Evolutionary conservation across 1,140 invertebrate species (phyloP).

Genomic region (Andricus grossulariae): DNA sequence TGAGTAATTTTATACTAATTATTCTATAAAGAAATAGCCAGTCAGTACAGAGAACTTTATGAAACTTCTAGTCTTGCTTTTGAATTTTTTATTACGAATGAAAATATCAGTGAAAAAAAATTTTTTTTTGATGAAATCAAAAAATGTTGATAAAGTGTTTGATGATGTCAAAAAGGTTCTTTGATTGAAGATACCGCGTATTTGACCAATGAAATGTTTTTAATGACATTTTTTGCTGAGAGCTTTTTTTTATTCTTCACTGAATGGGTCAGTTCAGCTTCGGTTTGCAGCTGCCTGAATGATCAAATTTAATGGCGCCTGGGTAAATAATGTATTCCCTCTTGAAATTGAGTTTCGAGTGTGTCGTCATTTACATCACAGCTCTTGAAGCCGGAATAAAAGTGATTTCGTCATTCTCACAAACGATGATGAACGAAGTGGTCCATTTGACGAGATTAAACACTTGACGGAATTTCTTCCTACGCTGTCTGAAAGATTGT

Average conservation of each 20-base stretch:
- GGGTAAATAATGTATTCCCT: constrained; percentile 18
- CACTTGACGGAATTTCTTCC: constrained; percentile 47
- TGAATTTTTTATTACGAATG: no score
- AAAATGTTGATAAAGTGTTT: no score
- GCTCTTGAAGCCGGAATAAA: constrained; percentile 55
- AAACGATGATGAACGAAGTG: constrained; percentile 61
- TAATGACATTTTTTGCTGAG: constrained; percentile 6
- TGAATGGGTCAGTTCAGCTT: background rate
- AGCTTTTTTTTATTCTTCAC: background rate
- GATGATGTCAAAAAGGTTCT: background rate
- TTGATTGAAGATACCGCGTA: background rate
- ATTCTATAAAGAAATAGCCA: no score
- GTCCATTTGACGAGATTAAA: constrained; percentile 59
- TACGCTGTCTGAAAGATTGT: constrained; percentile 20
- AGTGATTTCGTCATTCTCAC: constrained; percentile 59
- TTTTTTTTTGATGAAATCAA: no score
- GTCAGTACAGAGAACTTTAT: no score
- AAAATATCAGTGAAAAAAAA: no score
- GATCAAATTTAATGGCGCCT: constrained; percentile 8
- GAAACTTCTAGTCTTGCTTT: no score
- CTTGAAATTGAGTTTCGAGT: constrained; percentile 13
- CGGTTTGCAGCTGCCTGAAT: constrained; percentile 19
- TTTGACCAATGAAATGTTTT: background rate
- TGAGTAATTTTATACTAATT: no score
- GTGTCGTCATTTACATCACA: constrained; percentile 18